Percentiles rank a stretch among this genome's conserved stretches.
Conservation (phyloP, 2,113 vertebrate genomes). For the Pluvianellus socialis region DNA sequence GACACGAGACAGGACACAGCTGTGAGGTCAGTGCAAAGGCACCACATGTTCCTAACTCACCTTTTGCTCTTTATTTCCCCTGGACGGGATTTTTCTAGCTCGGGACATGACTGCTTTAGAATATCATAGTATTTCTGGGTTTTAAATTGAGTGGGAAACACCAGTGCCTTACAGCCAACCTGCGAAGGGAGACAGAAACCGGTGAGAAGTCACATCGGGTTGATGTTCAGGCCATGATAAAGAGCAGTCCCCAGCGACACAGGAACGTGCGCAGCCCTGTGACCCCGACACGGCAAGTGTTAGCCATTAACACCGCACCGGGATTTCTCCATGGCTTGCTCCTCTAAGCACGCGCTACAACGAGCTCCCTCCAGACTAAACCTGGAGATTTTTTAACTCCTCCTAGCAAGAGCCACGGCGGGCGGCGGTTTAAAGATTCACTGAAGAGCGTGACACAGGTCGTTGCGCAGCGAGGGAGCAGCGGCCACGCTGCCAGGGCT, state of each 20-base stretch:
- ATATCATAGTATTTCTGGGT: constrained; percentile 88
- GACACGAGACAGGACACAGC: background rate
- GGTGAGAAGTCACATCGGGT: background rate
- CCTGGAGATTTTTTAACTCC: background rate
- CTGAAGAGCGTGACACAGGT: background rate
- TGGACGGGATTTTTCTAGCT: constrained; percentile 80
- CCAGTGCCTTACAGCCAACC: constrained; percentile 89
- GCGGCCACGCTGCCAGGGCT: background rate
- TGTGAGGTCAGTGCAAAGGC: background rate
- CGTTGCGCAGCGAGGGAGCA: background rate
- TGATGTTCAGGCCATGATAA: background rate
- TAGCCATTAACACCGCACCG: rapidly evolving
- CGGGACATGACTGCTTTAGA: constrained; percentile 86
- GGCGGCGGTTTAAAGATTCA: background rate
- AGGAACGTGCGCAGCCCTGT: background rate
- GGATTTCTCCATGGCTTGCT: background rate
- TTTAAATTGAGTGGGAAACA: constrained; percentile 87
- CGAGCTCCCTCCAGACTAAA: background rate
- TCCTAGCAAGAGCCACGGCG: background rate
- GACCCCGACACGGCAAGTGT: background rate
- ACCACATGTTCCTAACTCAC: constrained; percentile 69
- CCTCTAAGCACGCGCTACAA: background rate
- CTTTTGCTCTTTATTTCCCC: constrained; percentile 85
- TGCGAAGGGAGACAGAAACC: constrained; percentile 58
- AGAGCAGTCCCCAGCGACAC: background rate